Base-by-base conservation (phyloP, 2,888 invertebrate genomes). In the Gasteruption jaculator region DNA sequence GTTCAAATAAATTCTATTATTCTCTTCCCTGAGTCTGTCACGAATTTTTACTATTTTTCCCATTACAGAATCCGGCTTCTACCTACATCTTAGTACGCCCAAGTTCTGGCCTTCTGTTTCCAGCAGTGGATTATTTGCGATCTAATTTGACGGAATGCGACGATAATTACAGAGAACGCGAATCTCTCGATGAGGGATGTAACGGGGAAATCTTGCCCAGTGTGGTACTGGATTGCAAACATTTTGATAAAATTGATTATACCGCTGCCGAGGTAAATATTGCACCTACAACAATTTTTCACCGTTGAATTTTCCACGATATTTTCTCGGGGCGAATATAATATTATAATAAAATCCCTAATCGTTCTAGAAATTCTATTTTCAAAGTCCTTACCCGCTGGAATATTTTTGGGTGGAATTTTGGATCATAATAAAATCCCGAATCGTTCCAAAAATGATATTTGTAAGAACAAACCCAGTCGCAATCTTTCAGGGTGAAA, bases 201-300 rank as follows among this genome's bases (percentile, higher is more conserved):
- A n/a, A n/a, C n/a, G n/a, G n/a, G n/a, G 46, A 42, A 35, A 52
- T 52, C 19, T 55, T 50, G 15, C 54, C 62, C 22, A 65, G 69
- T 11, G 63, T 84, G 14, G 79, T 85, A 12, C 67, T 85, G 8
- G 78, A 84, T 57, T 83, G 83, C 59, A 73, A 75, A 36, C 75
- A 77, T 39, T 73, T 85, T 33, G 75, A 76, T 38, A 76, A 76
- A 53, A 69, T 82, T 52, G 86, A 86, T 62, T 86, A 78, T 60
- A 85, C 85, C 1, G 81, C 83, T 46, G 74, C 80, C 48, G 78
- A 83, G 73, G 85, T 82, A 66, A 49, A 64, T 57, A 15, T 14
- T 31, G 7, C 30, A 22, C 25, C n/a, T 11, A 32, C 12, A 31
- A 16, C 7, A 4, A 21, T 26, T 40, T 14, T 26, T 19, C 26